Evolutionary conservation across 2,797 vertebrate species (phyloP).

Genomic region (Tamandua tetradactyla): DNA sequence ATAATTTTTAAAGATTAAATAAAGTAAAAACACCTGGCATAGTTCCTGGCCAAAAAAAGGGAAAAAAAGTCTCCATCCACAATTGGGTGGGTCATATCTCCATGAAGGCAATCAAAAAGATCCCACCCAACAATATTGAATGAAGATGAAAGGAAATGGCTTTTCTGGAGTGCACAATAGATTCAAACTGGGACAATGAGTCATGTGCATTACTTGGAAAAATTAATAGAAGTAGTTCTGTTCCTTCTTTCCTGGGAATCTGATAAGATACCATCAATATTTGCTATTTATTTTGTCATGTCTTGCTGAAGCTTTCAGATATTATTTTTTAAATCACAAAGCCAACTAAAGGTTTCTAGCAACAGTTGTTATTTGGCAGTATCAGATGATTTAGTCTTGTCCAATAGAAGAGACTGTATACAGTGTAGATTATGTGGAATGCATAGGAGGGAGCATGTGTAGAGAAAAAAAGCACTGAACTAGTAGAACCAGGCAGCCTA

Average conservation of each 20-base stretch:
- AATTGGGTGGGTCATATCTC: too few relatives aligned
- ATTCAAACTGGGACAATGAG: too few relatives aligned
- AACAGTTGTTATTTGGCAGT: not conserved
- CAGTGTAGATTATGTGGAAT: not conserved
- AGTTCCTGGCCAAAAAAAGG: too few relatives aligned
- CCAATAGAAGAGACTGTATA: not conserved
- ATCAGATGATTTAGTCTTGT: not conserved
- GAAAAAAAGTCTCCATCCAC: too few relatives aligned
- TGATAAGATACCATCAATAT: not conserved
- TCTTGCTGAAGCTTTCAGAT: slow-evolving; percentile 8
- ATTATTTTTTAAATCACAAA: slow-evolving; percentile 20
- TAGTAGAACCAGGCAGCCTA: not conserved
- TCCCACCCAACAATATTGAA: too few relatives aligned
- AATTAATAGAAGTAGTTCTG: slow-evolving; percentile 15
- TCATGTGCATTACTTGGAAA: slow-evolving; percentile 11
- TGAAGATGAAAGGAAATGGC: too few relatives aligned
- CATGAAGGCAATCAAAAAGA: too few relatives aligned
- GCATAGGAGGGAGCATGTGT: not conserved
- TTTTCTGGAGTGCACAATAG: too few relatives aligned
- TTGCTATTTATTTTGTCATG: slow-evolving; percentile 11
- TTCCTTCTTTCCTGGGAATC: slow-evolving; percentile 17
- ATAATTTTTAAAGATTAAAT: too few relatives aligned
- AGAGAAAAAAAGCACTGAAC: not conserved
- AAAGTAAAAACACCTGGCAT: too few relatives aligned
- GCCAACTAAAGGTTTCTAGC: not conserved